These are phyloP conservation scores for Lucilia cuprina DNA, from an alignment of 1,140 invertebrate genomes.

Conservation along the genomic window DNA sequence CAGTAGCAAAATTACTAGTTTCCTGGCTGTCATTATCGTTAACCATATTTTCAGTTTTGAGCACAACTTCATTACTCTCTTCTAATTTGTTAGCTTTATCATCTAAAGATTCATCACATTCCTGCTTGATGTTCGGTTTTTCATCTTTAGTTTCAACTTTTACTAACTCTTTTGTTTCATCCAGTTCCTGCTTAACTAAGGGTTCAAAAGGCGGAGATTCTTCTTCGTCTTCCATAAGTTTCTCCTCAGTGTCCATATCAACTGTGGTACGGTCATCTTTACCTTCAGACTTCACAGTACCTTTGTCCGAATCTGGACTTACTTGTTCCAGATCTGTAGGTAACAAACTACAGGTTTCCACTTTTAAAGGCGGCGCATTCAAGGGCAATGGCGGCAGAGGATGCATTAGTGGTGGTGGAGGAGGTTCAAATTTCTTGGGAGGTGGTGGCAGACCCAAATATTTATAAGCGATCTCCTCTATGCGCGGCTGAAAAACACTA, in stretches of 20 bases:
- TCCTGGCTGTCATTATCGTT: slow-evolving; percentile 7
- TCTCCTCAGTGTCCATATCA: slow-evolving; percentile 65
- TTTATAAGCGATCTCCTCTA: slow-evolving; percentile 89
- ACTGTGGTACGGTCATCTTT: slow-evolving; percentile 49
- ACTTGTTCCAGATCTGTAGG: slow-evolving; percentile 80
- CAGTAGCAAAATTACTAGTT: neutral
- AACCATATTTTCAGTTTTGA: neutral
- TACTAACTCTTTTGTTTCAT: neutral
- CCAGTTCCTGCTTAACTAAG: slow-evolving; percentile 60
- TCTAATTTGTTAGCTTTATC: neutral
- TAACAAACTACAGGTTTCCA: slow-evolving; percentile 67
- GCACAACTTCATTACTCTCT: neutral
- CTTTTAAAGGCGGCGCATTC: slow-evolving; percentile 52
- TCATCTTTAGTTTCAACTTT: neutral
- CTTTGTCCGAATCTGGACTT: slow-evolving; percentile 77
- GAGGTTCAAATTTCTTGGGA: slow-evolving; percentile 46
- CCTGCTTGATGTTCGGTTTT: neutral
- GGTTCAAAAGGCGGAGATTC: slow-evolving; percentile 75
- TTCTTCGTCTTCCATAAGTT: slow-evolving; percentile 68
- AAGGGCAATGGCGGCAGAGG: slow-evolving; percentile 67
- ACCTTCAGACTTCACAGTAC: slow-evolving; percentile 63
- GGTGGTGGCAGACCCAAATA: slow-evolving; percentile 79
- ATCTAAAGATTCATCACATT: neutral
- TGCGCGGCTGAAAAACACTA: slow-evolving; percentile 85
- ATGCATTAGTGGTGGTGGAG: slow-evolving; percentile 65